Base-by-base conservation (phyloP, 1,140 invertebrate species). In the Spodoptera frugiperda region DNA sequence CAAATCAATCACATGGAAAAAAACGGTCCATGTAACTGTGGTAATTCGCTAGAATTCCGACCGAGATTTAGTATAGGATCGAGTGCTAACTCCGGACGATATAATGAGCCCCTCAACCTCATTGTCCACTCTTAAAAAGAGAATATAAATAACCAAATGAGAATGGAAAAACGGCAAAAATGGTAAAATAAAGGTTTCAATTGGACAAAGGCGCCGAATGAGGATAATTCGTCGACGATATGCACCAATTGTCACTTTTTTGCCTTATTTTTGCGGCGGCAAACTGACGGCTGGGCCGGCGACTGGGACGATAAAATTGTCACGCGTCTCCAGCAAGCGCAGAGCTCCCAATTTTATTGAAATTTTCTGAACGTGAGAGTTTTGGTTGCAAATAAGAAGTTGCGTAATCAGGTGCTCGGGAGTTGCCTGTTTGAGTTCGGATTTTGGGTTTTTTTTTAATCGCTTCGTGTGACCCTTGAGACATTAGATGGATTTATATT, bases 161-260 rank as follows among this genome's bases (percentile, higher is more conserved):
- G 91, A 92, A 90, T 89, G 89, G 89, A 90, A 91, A 91, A 92
- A 91, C 85, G 87, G 88, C 88, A 89, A 92, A 93, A 93, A 93
- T 88, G 85, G 86, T 86, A 82, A 90, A 91, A 92, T 92, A 92
- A 92, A 93, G 91, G 89, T 88, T 88, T 89, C 89, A 89, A 91
- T 89, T 91, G 90, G 86, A 91, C 92, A 93, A 93, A 93, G 92
- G 92, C 90, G 91, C 91, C 91, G 91, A 93, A 91, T 84, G 81
- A 80, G 89, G 89, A 91, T 93, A 93, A 93, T 92, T 93, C 91
- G 89, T 91, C 84, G 87, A 84, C 87, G 87, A 92, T 92, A 93
- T 93, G 91, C 91, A 92, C 91, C 91, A 91, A 93, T 93, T 92
- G 92, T 91, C 92, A 92, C 92, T 82, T 87, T 93, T 92, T 92